A percentile compares a stretch with the other conserved stretches of the same genome.
Conservation (phyloP, 2,888 invertebrate species). For the Orchesellides sinensis region DNA sequence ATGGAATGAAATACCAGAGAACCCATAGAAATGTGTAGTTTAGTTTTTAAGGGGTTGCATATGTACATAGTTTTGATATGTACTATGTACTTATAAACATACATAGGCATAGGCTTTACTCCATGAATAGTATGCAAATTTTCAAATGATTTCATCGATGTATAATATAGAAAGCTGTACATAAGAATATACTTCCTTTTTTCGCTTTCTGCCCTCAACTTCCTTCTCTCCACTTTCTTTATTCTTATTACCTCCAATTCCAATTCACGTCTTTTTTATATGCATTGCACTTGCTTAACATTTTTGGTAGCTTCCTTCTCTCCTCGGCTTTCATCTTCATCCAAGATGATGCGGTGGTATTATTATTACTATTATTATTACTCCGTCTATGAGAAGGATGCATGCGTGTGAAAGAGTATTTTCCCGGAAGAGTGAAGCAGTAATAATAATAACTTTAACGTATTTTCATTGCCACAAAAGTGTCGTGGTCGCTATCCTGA, state of each 20-base stretch:
- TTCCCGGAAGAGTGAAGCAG: conserved; percentile 20
- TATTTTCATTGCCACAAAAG: conserved; percentile 53
- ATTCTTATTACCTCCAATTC: conserved; percentile 55
- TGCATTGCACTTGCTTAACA: conserved; percentile 19
- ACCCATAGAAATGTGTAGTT: neutral
- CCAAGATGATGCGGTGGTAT: conserved; percentile 28
- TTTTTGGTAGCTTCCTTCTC: neutral
- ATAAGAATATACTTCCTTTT: conserved; percentile 22
- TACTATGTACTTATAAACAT: too few relatives aligned
- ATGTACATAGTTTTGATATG: too few relatives aligned
- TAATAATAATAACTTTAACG: conserved; percentile 53
- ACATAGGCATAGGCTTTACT: too few relatives aligned
- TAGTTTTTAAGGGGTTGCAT: neutral
- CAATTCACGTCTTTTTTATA: conserved; percentile 47
- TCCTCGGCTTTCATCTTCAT: conserved; percentile 1
- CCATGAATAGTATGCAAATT: conserved; percentile 49
- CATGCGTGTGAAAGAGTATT: conserved; percentile 29
- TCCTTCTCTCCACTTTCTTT: conserved; percentile 46
- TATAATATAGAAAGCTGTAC: neutral
- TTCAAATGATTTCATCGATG: conserved; percentile 43
- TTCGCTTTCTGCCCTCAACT: conserved; percentile 39
- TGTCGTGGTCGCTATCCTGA: too few relatives aligned
- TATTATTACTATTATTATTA: conserved; percentile 45
- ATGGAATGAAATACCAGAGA: too few relatives aligned
- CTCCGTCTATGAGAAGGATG: conserved; percentile 2